Percentiles rank a stretch among this genome's conserved stretches.
phyloP scores from a whole-genome alignment of 1,140 invertebrate species.

The Harlomillsia oculata region DNA sequence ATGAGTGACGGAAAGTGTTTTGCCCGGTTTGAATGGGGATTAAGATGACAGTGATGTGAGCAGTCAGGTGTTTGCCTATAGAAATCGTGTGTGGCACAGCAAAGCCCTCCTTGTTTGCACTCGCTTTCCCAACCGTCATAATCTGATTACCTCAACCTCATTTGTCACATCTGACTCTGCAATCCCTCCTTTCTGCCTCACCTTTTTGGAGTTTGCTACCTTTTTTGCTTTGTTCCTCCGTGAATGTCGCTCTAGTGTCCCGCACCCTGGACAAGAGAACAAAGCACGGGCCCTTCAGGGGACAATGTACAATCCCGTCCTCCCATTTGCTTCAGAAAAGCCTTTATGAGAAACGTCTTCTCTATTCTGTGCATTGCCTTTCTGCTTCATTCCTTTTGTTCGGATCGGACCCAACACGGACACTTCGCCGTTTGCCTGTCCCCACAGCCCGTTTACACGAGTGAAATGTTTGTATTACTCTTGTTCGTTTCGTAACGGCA shows the following conservation, averaged over 20 bases:
- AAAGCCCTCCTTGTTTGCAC: conserved; percentile 33
- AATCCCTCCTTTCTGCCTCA: conserved; percentile 19
- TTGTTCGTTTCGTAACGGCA: conserved; percentile 15
- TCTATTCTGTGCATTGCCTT: too few species aligned
- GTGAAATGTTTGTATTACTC: conserved; percentile 13
- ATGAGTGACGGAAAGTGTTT: too few species aligned
- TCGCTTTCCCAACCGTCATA: conserved; percentile 33
- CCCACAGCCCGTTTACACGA: too few species aligned
- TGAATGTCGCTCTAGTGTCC: background rate
- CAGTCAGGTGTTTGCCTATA: conserved; percentile 22
- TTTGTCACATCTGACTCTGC: conserved; percentile 35
- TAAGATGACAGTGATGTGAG: conserved; percentile 33
- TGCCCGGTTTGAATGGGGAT: conserved; percentile 26
- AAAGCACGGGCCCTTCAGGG: conserved; percentile 16
- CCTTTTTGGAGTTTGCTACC: background rate
- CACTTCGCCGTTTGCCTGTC: too few species aligned
- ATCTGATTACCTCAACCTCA: conserved; percentile 35
- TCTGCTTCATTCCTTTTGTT: too few species aligned
- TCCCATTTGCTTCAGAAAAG: conserved; percentile 14
- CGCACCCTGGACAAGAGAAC: background rate
- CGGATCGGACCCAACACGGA: too few species aligned
- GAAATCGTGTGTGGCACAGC: conserved; percentile 32
- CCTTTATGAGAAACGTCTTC: conserved; percentile 11
- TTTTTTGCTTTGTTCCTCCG: conserved; percentile 13
- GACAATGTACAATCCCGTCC: conserved; percentile 17